A percentile compares a stretch with the other conserved stretches of the same genome.
These are phyloP conservation scores for Chymomyza caudatula DNA, from an alignment of 2,888 invertebrate species.

Conservation along the genomic window DNA sequence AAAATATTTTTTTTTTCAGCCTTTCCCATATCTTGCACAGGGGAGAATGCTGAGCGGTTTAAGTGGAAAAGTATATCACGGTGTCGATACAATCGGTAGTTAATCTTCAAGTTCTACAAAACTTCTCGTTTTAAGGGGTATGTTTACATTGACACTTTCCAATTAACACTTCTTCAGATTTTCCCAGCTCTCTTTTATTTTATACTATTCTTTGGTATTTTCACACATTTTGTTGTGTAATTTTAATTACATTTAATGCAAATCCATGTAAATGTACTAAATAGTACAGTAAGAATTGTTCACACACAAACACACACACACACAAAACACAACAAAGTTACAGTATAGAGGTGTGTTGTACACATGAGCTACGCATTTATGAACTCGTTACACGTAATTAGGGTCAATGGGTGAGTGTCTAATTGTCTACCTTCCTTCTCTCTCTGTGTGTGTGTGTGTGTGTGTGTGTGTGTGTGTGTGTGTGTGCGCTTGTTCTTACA, in stretches of 20 bases:
- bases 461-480: slow-evolving; percentile 4
- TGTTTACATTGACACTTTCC: neutral
- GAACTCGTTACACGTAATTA: slow-evolving; percentile 70
- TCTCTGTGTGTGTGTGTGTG: slow-evolving; percentile 2
- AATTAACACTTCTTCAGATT: neutral
- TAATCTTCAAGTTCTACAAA: too few species aligned
- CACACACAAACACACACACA: neutral
- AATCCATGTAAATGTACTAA: neutral
- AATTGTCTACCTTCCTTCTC: slow-evolving; percentile 13
- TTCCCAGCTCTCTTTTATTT: too few species aligned
- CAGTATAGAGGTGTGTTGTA: slow-evolving; percentile 47
- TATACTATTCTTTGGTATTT: too few species aligned
- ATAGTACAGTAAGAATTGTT: neutral
- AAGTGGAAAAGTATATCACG: too few species aligned
- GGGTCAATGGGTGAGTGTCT: slow-evolving; percentile 44
- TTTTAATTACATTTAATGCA: neutral
- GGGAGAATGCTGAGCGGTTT: too few species aligned
- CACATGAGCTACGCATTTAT: slow-evolving; percentile 46
- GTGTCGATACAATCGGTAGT: too few species aligned
- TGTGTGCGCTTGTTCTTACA: slow-evolving; percentile 42
- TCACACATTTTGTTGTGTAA: neutral
- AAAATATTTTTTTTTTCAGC: too few species aligned
- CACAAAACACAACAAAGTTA: neutral
- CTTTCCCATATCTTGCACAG: too few species aligned
- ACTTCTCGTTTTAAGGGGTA: too few species aligned